Conservation (phyloP, 2,113 vertebrate genomes). For the Uropsilus gracilis region DNA sequence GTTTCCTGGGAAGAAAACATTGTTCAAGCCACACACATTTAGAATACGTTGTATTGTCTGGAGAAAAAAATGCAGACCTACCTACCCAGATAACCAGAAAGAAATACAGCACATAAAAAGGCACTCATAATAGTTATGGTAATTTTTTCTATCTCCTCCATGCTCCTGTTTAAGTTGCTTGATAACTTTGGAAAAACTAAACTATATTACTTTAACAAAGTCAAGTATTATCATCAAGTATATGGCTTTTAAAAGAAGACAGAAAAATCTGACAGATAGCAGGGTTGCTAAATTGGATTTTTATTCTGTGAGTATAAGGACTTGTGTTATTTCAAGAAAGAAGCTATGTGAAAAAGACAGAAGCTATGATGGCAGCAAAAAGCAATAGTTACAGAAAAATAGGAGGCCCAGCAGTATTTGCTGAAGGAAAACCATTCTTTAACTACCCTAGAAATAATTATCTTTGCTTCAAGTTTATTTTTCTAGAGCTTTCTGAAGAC, state of each 20-base stretch:
- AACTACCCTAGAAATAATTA: constrained; percentile 34
- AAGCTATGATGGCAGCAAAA: neutral
- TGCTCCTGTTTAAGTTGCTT: neutral
- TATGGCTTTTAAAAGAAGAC: neutral
- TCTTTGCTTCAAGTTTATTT: constrained; percentile 41
- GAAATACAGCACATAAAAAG: neutral
- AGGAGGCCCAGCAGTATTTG: neutral
- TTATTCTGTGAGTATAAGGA: constrained; percentile 30
- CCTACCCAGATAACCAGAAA: neutral
- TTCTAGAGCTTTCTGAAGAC: constrained; percentile 29
- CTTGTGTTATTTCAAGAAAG: neutral
- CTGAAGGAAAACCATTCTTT: neutral
- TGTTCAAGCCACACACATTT: constrained; percentile 20
- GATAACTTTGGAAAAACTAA: neutral
- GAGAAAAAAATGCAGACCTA: neutral
- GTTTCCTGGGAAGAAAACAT: constrained; percentile 39
- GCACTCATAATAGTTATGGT: neutral
- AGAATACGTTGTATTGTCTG: neutral
- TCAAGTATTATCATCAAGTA: constrained; percentile 11
- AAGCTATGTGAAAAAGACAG: neutral
- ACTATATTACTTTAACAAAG: constrained; percentile 7
- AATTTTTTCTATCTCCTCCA: neutral
- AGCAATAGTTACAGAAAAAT: neutral
- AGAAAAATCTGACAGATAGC: neutral
- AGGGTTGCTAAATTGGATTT: constrained; percentile 27